Percentiles rank a stretch among this genome's conserved stretches.
Evolutionary conservation across 2,797 vertebrate genomes (phyloP).

Genomic region (Mus caroli): DNA sequence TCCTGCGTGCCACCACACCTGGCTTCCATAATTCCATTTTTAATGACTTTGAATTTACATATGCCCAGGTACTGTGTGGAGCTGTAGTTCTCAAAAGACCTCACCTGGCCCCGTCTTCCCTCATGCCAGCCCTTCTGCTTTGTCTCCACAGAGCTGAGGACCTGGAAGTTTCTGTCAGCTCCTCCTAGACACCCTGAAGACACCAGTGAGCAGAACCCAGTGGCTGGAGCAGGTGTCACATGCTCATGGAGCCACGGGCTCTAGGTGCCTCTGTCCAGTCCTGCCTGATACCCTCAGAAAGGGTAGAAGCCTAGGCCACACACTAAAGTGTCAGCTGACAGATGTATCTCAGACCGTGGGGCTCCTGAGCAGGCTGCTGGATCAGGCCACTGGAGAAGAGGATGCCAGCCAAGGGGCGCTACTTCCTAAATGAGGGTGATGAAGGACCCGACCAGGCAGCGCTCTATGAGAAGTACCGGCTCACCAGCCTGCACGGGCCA

Average conservation of each 20-base stretch:
- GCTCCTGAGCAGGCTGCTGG: constrained; percentile 71
- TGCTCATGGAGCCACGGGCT: constrained; percentile 47
- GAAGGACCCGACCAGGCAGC: constrained; percentile 91
- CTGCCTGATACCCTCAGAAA: background rate
- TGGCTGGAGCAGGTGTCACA: rapidly evolving
- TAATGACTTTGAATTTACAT: background rate
- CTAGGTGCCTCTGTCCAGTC: background rate
- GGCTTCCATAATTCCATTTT: background rate
- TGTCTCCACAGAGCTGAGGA: constrained; percentile 69
- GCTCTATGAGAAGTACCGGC: constrained; percentile 95
- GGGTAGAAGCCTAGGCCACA: background rate
- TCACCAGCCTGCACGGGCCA: constrained; percentile 95
- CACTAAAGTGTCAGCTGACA: constrained; percentile 6
- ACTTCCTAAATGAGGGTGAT: constrained; percentile 95
- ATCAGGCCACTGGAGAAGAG: background rate
- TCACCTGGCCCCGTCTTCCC: rapidly evolving
- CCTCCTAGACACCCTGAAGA: background rate
- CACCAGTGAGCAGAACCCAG: background rate
- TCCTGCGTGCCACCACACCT: background rate
- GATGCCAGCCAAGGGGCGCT: constrained; percentile 98
- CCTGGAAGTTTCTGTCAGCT: rapidly evolving
- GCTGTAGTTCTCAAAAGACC: background rate
- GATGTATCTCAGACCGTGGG: background rate
- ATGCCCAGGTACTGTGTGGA: background rate
- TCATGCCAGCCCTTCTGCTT: background rate